Conservation (phyloP, 2,797 vertebrate species). For the Silurus aristotelis region DNA sequence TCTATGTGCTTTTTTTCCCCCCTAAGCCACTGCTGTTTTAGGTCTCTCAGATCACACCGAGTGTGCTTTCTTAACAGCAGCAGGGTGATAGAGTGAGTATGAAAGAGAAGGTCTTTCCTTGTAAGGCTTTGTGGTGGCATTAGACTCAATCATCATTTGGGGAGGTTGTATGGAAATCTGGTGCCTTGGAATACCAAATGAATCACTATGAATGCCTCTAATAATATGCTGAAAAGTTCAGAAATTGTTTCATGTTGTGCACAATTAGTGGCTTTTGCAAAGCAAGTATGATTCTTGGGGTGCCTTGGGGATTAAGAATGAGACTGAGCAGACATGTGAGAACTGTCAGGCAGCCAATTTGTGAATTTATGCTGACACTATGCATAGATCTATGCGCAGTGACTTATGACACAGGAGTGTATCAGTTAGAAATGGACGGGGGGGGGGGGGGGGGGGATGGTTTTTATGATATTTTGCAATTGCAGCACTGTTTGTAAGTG, state of each 20-base stretch:
- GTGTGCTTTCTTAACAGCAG: slow-evolving; percentile 11
- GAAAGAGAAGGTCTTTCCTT: slow-evolving; percentile 25
- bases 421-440: not conserved
- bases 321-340: slow-evolving; percentile 38
- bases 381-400: not conserved
- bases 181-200: slow-evolving; percentile 15
- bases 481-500: not conserved
- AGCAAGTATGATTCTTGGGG: slow-evolving; percentile 11
- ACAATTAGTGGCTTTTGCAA: slow-evolving; percentile 35
- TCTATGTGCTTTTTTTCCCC: not conserved
- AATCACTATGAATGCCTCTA: slow-evolving; percentile 34
- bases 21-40: slow-evolving; percentile 10
- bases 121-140: slow-evolving; percentile 34
- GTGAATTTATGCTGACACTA: slow-evolving; percentile 26
- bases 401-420: not conserved
- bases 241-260: slow-evolving; percentile 31
- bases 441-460: not conserved
- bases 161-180: slow-evolving; percentile 10
- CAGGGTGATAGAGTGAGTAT: not conserved
- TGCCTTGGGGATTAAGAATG: slow-evolving; percentile 24
- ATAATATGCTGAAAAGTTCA: slow-evolving; percentile 9
- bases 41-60: slow-evolving; percentile 34
- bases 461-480: not conserved
- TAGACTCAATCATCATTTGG: slow-evolving; percentile 36
- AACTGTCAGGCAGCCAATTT: slow-evolving; percentile 11